Evolutionary conservation across 1,140 invertebrate species (phyloP).

Genomic region (Drosophila saltans): DNA sequence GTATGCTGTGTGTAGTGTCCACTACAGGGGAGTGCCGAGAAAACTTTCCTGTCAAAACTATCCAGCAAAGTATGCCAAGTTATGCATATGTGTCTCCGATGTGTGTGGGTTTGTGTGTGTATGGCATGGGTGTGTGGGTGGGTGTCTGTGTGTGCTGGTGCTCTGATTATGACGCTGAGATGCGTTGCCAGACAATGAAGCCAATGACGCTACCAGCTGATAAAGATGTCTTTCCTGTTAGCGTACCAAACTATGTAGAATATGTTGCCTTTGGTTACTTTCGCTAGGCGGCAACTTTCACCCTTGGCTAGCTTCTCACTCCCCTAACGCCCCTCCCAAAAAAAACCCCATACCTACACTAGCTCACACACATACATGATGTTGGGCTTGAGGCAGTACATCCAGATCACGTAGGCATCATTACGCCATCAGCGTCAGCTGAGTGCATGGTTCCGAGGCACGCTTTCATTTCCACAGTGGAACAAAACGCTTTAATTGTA

Average conservation of each 20-base stretch:
- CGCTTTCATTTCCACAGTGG: constrained; percentile 32
- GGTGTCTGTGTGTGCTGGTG: background rate
- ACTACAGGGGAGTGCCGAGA: constrained; percentile 22
- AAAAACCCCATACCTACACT: constrained; percentile 1
- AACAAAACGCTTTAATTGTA: background rate
- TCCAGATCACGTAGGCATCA: constrained; percentile 75
- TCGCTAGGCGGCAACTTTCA: constrained; percentile 72
- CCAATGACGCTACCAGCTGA: constrained; percentile 59
- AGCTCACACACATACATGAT: constrained; percentile 33
- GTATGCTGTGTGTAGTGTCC: background rate
- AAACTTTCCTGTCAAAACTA: constrained; percentile 71
- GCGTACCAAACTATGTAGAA: constrained; percentile 65
- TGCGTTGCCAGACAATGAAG: constrained; percentile 49
- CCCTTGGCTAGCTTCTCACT: constrained; percentile 36
- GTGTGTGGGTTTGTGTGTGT: background rate
- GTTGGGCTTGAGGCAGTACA: constrained; percentile 55
- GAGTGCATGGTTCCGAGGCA: constrained; percentile 5
- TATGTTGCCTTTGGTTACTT: constrained; percentile 66
- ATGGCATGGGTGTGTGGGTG: constrained; percentile 24
- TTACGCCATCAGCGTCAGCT: constrained; percentile 74
- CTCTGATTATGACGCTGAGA: constrained; percentile 42
- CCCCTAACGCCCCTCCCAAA: background rate
- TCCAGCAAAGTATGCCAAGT: constrained; percentile 71
- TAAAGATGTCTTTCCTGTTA: constrained; percentile 75
- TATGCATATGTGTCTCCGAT: constrained; percentile 45